Evolutionary conservation across 2,797 vertebrate species (phyloP), one percentile per base, ranked within the genome.

Genomic region (Rhabdomys pumilio): DNA sequence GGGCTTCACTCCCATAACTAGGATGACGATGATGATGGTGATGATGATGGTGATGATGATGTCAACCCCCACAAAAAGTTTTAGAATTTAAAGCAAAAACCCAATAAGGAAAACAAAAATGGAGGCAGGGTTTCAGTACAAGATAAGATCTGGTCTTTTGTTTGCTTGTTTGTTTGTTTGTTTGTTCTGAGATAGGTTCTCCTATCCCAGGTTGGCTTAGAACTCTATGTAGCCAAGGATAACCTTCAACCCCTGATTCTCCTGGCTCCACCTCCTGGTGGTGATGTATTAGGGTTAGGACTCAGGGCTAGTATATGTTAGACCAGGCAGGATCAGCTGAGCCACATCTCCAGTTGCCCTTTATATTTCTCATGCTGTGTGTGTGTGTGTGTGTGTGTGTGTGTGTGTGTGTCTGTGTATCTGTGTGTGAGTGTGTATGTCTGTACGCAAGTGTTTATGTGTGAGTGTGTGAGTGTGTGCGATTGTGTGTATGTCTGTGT

Each of bases 41-140:
- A 12, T 13, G 14, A 3, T n/a, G 11, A 1, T 44, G 17, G 10
- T 31, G 20, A 4, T 14, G n/a, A 1, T 31, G 63, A 2, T 10
- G 29, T 34, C 65, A 44, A 20, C 15, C 19, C 4, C 17, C 38
- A n/a, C 38, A 65, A 0, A 0, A 29, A 67, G 84, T 84, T 75
- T 93, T 86, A 50, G 63, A 89, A 69, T 44, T 89, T 61, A 93
- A 92, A 90, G 93, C 22, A 85, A 84, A 65, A 75, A 59, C 55
- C 15, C 61, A 86, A 12, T 29, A 50, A 76, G 76, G 75, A 86
- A 67, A 72, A 87, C 2, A 72, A 73, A 57, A 76, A 88, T 53
- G 50, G 65, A 26, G 79, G 57, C 44, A 38, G 63, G 31, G 13
- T 8, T 7, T 14, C 7, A 1, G 12, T 38, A 11, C 57, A 19